Conservation (phyloP, 2,888 invertebrate species). For the Campoletis raptor region DNA sequence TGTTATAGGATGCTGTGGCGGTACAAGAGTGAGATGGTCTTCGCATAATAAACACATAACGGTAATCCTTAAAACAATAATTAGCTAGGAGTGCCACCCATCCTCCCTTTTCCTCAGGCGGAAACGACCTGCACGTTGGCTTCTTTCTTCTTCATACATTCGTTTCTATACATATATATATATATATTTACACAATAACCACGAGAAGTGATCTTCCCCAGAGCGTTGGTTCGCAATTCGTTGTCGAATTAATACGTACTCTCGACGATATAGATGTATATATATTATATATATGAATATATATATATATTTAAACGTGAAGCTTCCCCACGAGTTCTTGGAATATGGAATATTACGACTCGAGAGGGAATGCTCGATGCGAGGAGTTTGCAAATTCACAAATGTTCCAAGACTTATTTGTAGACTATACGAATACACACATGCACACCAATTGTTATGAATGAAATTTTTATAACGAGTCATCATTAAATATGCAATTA, state of each 20-base stretch:
- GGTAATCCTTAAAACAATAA: conserved; percentile 85
- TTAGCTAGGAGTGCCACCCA: conserved; percentile 79
- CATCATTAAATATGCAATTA: neutral
- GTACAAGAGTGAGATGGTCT: conserved; percentile 73
- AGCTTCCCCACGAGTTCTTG: conserved; percentile 36
- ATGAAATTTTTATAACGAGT: neutral
- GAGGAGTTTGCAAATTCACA: conserved; percentile 46
- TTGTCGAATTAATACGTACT: conserved; percentile 78
- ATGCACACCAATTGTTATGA: neutral
- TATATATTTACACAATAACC: conserved; percentile 33
- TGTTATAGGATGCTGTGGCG: conserved; percentile 74
- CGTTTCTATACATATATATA: neutral
- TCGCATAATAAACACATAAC: conserved; percentile 85
- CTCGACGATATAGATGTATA: conserved; percentile 35
- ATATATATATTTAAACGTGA: neutral
- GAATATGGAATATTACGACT: conserved; percentile 56
- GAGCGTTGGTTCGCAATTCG: conserved; percentile 75
- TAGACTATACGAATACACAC: neutral
- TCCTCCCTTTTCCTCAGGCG: conserved; percentile 54
- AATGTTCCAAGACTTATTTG: conserved; percentile 33
- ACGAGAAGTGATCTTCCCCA: conserved; percentile 69
- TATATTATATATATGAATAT: neutral
- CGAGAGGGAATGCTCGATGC: conserved; percentile 43
- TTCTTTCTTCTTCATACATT: conserved; percentile 48
- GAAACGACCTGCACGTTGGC: conserved; percentile 57